Evolutionary conservation across 2,888 invertebrate species (phyloP).

Genomic region (Dryobotodes eremita): DNA sequence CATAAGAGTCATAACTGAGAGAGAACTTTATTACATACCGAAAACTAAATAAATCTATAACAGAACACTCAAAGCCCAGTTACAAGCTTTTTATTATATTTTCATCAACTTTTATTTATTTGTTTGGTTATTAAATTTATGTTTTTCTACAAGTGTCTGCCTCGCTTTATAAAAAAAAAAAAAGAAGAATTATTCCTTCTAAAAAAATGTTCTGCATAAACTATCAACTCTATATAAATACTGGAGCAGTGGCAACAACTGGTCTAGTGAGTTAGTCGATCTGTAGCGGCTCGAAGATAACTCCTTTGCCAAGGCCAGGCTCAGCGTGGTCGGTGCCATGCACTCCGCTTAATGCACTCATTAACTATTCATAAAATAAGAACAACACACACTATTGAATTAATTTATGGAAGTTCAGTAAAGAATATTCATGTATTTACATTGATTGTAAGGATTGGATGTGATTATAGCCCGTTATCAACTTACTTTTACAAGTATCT

Average conservation of each 20-base stretch:
- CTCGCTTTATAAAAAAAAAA: too few relatives aligned
- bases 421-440: conserved; percentile 7
- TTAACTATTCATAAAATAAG: conserved; percentile 51
- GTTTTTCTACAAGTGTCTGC: background rate
- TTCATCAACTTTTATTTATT: background rate
- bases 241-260: conserved; percentile 56
- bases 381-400: conserved; percentile 34
- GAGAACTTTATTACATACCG: background rate
- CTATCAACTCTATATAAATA: conserved; percentile 45
- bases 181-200: too few relatives aligned
- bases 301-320: conserved; percentile 62
- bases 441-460: background rate
- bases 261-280: conserved; percentile 70
- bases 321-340: conserved; percentile 61
- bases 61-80: background rate
- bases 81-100: background rate
- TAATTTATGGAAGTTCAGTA: conserved; percentile 35
- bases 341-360: conserved; percentile 55
- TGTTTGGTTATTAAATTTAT: background rate
- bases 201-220: too few relatives aligned
- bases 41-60: background rate
- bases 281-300: conserved; percentile 59
- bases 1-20: too few relatives aligned
- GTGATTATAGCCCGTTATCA: background rate
- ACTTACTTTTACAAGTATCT: background rate